Conservation (phyloP, 2,888 invertebrate genomes). For the Acleris literana region DNA sequence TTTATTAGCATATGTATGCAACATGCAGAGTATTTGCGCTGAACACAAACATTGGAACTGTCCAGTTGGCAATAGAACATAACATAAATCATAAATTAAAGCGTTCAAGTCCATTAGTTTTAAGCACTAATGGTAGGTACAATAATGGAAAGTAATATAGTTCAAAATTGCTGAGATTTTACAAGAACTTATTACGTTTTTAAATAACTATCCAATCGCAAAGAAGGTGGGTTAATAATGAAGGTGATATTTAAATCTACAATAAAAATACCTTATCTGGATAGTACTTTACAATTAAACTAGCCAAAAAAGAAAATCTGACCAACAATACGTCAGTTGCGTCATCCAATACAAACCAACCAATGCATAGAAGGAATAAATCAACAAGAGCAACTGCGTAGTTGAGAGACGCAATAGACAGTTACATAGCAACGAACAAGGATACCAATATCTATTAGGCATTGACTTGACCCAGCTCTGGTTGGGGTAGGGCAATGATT, state of each 20-base stretch:
- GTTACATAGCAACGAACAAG: conserved; percentile 11
- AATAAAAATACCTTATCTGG: too few relatives aligned
- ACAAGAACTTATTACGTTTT: too few relatives aligned
- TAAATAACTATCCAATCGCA: too few relatives aligned
- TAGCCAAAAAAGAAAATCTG: too few relatives aligned
- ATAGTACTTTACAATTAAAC: too few relatives aligned
- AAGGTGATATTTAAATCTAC: too few relatives aligned
- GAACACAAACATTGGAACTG: background rate
- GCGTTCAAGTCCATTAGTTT: too few relatives aligned
- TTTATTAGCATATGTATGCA: conserved; percentile 20
- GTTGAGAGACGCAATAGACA: conserved; percentile 9
- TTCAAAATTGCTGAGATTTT: too few relatives aligned
- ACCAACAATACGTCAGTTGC: background rate
- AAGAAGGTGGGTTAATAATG: too few relatives aligned
- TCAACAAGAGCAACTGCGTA: conserved; percentile 24
- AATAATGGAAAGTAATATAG: too few relatives aligned
- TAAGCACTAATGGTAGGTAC: too few relatives aligned
- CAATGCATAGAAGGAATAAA: conserved; percentile 11
- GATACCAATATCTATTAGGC: conserved; percentile 20
- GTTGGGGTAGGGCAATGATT: conserved; percentile 16
- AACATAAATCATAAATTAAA: too few relatives aligned
- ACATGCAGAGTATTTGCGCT: conserved; percentile 6
- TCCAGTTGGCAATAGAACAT: background rate
- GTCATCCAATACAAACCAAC: background rate
- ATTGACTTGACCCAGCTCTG: background rate